Evolutionary conservation across 2,797 vertebrate species (phyloP).

Genomic region (Petrocephalus sullivani): DNA sequence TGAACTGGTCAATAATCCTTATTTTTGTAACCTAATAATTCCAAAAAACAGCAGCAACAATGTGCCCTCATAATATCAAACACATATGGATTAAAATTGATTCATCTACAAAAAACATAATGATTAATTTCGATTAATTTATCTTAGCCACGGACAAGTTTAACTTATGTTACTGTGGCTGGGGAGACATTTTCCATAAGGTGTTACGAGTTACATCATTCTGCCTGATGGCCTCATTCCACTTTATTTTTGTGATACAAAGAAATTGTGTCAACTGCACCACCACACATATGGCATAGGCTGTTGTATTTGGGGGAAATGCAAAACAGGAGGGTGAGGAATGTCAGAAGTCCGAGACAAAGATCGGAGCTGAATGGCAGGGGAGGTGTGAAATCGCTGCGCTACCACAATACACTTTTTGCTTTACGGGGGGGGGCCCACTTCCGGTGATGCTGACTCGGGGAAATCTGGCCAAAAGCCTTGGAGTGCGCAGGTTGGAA

Average conservation of each 20-base stretch:
- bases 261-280: background rate
- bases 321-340: background rate
- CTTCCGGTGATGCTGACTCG: background rate
- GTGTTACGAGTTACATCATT: background rate
- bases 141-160: background rate
- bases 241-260: background rate
- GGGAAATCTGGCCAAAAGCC: background rate
- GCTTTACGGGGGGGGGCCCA: background rate
- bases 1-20: constrained; percentile 7
- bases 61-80: background rate
- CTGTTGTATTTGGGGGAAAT: background rate
- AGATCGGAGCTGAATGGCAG: background rate
- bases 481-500: background rate
- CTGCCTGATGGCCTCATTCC: background rate
- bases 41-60: background rate
- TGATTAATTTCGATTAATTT: background rate
- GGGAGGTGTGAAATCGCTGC: constrained; percentile 1
- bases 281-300: background rate
- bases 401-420: background rate
- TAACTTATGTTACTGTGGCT: background rate
- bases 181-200: background rate
- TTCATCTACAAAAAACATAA: background rate
- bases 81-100: background rate
- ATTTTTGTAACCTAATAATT: constrained; percentile 6
- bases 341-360: background rate